Percentiles rank a stretch among this genome's conserved stretches.
These are phyloP conservation scores for Eretmochelys imbricata DNA, from an alignment of 2,113 vertebrate genomes.

Conservation along the genomic window DNA sequence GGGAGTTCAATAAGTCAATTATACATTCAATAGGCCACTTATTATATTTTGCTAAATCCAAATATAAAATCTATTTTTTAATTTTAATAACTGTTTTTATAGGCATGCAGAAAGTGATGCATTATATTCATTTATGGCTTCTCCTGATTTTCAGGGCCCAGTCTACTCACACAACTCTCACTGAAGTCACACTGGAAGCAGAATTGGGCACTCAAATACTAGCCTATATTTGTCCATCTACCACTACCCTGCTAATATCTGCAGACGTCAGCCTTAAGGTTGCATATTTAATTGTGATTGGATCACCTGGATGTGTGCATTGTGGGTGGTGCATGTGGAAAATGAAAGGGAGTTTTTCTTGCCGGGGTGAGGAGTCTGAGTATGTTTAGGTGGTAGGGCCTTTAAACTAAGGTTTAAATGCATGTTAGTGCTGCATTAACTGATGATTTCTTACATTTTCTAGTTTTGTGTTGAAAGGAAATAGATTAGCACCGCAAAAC, in stretches of 20 bases:
- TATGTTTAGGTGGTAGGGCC: conserved; percentile 27
- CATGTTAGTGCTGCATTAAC: conserved; percentile 26
- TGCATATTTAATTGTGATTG: not conserved
- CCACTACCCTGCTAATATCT: conserved; percentile 14
- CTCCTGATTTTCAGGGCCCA: not conserved
- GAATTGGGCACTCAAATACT: not conserved
- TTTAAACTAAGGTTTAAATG: conserved; percentile 52
- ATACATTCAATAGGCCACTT: conserved; percentile 35
- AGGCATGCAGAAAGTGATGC: not conserved
- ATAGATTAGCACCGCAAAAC: conserved; percentile 48
- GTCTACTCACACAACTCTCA: not conserved
- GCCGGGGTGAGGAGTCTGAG: not conserved
- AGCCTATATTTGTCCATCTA: not conserved
- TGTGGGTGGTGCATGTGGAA: not conserved
- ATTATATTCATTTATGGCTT: not conserved
- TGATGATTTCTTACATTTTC: conserved; percentile 43
- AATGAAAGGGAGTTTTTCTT: conserved; percentile 29
- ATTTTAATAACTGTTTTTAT: not conserved
- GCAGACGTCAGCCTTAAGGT: conserved; percentile 17
- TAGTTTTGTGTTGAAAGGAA: conserved; percentile 41
- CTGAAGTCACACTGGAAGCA: not conserved
- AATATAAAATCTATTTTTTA: not conserved
- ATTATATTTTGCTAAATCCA: conserved; percentile 18
- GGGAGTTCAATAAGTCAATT: conserved; percentile 15
- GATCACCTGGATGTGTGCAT: not conserved